Conservation (phyloP, 2,113 vertebrate genomes). For the Trinectes maculatus region DNA sequence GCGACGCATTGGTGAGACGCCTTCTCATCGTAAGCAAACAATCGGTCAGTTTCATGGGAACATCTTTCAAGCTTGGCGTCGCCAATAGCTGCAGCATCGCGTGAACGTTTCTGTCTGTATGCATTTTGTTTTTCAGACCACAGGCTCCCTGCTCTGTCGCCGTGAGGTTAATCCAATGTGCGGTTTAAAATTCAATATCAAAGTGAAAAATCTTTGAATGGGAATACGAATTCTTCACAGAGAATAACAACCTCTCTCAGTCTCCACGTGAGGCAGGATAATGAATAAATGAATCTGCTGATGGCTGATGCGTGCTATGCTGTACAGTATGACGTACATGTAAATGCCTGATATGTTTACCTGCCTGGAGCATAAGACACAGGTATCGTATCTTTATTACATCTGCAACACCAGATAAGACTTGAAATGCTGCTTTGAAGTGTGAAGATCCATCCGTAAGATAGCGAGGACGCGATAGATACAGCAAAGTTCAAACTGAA, state of each 20-base stretch:
- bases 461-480: constrained; percentile 13
- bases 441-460: constrained; percentile 30
- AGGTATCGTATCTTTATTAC: constrained; percentile 30
- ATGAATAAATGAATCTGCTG: neutral
- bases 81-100: constrained; percentile 13
- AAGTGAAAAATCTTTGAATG: neutral
- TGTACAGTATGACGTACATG: neutral
- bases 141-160: constrained; percentile 34
- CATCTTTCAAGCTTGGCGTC: constrained; percentile 56
- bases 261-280: neutral
- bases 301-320: neutral
- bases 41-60: constrained; percentile 63
- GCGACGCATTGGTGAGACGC: constrained; percentile 51
- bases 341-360: constrained; percentile 1
- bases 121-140: constrained; percentile 20
- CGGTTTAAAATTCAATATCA: constrained; percentile 21
- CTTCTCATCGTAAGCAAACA: constrained; percentile 60
- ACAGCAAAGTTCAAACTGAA: constrained; percentile 49
- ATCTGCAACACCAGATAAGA: constrained; percentile 31
- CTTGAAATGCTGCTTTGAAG: constrained; percentile 30
- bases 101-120: constrained; percentile 32
- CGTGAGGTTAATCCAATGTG: constrained; percentile 19
- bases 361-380: constrained; percentile 15
- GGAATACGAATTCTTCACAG: neutral
- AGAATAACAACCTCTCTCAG: neutral